phyloP scores from a whole-genome alignment of 1,140 invertebrate species.

The Neodiprion lecontei region DNA sequence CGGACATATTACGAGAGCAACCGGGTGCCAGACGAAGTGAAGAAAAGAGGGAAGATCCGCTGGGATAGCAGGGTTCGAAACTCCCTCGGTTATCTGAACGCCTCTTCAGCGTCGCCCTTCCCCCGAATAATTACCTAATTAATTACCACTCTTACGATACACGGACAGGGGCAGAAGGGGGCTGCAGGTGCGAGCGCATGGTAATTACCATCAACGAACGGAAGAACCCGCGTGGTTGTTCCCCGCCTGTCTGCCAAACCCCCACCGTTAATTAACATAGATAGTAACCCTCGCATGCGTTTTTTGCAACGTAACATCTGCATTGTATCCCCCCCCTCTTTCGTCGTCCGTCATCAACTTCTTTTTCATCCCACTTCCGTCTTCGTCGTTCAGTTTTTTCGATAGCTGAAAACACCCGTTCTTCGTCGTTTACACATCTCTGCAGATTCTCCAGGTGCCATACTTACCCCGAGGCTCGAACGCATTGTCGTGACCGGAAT shows the following conservation, averaged over 20 bases:
- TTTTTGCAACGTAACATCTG: constrained; percentile 5
- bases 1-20: no score
- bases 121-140: not conserved
- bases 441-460: no score
- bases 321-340: not conserved
- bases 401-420: no score
- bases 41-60: no score
- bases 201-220: not conserved
- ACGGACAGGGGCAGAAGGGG: no score
- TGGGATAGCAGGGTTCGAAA: not conserved
- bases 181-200: not conserved
- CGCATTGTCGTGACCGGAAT: no score
- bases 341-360: no score
- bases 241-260: not conserved
- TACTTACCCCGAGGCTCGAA: no score
- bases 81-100: not conserved
- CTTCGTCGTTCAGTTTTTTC: no score
- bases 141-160: not conserved
- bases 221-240: not conserved
- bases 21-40: no score
- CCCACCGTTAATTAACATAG: constrained; percentile 1
- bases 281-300: not conserved
- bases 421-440: no score
- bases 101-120: not conserved
- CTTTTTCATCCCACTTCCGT: no score